Evolutionary conservation across 2,888 invertebrate species (phyloP).

Genomic region (Sericinus montela): DNA sequence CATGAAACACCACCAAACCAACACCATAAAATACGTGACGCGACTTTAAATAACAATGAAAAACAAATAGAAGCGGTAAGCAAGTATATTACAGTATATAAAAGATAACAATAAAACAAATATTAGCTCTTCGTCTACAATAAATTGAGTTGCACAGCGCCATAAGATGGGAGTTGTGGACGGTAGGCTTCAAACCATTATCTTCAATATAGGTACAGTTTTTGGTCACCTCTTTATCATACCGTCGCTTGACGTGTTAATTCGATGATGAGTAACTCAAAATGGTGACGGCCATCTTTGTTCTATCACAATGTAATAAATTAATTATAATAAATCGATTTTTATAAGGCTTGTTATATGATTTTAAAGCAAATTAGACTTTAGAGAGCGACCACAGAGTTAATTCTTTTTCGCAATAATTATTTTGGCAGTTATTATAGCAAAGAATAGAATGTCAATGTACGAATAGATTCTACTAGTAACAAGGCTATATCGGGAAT

Average conservation of each 20-base stretch:
- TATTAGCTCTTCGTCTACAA: not conserved
- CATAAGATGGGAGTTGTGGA: not conserved
- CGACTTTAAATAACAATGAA: too few relatives aligned
- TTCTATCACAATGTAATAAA: slow-evolving; percentile 26
- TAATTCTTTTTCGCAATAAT: not conserved
- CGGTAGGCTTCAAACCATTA: slow-evolving; percentile 8
- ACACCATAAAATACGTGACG: too few relatives aligned
- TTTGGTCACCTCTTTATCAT: slow-evolving; percentile 34
- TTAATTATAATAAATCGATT: slow-evolving; percentile 10
- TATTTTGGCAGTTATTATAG: not conserved
- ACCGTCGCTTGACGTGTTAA: slow-evolving; percentile 30
- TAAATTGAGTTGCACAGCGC: not conserved
- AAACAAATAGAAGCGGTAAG: too few relatives aligned
- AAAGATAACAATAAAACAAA: too few relatives aligned
- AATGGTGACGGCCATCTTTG: slow-evolving; percentile 33
- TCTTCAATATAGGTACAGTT: slow-evolving; percentile 3
- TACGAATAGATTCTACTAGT: slow-evolving; percentile 2
- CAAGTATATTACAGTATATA: too few relatives aligned
- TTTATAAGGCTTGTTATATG: too few relatives aligned
- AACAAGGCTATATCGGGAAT: not conserved
- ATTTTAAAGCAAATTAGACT: not conserved
- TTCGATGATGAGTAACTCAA: slow-evolving; percentile 23
- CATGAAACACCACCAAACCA: too few relatives aligned
- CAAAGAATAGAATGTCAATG: not conserved
- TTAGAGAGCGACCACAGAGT: not conserved